Conservation (phyloP, 2,797 vertebrate genomes). For the Hirundo rustica region DNA sequence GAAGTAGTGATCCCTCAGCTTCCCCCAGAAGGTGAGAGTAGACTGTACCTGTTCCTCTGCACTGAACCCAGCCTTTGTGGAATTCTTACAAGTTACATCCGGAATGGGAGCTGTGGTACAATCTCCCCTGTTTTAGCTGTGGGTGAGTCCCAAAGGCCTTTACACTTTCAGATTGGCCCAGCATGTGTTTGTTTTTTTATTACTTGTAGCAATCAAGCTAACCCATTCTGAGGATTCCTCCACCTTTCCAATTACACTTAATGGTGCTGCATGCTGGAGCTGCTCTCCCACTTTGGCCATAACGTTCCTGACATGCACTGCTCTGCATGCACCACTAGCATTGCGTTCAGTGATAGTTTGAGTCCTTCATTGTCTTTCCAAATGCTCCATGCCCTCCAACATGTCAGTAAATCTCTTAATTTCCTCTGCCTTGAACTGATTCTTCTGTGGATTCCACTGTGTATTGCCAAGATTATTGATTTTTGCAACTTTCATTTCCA, state of each 20-base stretch:
- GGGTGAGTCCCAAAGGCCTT: not conserved
- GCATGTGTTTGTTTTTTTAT: not conserved
- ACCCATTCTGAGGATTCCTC: not conserved
- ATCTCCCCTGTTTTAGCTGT: not conserved
- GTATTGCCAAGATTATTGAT: not conserved
- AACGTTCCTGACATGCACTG: not conserved
- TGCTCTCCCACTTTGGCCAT: conserved; percentile 3
- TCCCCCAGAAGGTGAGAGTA: not conserved
- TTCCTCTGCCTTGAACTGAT: not conserved
- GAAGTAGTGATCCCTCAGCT: not conserved
- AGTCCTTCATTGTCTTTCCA: not conserved
- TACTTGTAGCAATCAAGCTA: conserved; percentile 11
- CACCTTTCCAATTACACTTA: conserved; percentile 52
- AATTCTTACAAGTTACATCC: not conserved
- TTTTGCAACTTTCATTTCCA: not conserved
- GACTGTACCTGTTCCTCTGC: not conserved
- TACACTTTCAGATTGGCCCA: not conserved
- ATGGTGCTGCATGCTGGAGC: not conserved
- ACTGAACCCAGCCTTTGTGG: not conserved
- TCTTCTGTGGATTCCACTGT: not conserved
- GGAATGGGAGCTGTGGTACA: not conserved
- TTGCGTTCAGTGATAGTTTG: not conserved
- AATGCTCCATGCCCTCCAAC: not conserved
- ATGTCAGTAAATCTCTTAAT: not conserved
- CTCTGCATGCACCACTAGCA: not conserved